Conservation (phyloP, 2,888 invertebrate genomes). For the Drosophila anceps region DNA sequence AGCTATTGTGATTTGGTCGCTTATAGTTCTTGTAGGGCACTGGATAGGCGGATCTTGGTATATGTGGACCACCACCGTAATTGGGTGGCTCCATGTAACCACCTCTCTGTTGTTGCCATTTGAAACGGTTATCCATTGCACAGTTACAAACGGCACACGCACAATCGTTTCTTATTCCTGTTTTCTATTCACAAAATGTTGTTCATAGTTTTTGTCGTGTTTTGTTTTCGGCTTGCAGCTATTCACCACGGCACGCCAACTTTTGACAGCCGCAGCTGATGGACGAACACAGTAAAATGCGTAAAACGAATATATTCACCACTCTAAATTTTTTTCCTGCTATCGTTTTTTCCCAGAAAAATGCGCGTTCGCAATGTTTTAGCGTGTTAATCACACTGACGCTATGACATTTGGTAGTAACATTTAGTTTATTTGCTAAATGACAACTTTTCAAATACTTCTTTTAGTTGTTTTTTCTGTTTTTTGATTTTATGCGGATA, state of each 20-base stretch:
- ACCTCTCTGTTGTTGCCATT: slow-evolving; percentile 53
- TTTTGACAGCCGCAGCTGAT: slow-evolving; percentile 72
- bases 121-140: slow-evolving; percentile 70
- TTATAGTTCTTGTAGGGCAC: slow-evolving; percentile 65
- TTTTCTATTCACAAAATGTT: slow-evolving; percentile 33
- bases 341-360: slow-evolving; percentile 63
- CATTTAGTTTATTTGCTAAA: slow-evolving; percentile 31
- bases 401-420: slow-evolving; percentile 29
- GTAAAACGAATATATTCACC: slow-evolving; percentile 70
- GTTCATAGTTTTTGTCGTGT: slow-evolving; percentile 48
- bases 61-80: slow-evolving; percentile 16
- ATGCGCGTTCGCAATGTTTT: slow-evolving; percentile 25
- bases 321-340: slow-evolving; percentile 59
- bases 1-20: slow-evolving; percentile 70
- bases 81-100: slow-evolving; percentile 44
- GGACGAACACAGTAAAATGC: slow-evolving; percentile 62
- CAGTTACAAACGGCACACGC: slow-evolving; percentile 12
- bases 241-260: slow-evolving; percentile 53
- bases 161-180: slow-evolving; percentile 9
- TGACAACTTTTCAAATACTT: slow-evolving; percentile 28
- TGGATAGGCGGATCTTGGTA: slow-evolving; percentile 27
- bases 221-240: slow-evolving; percentile 54
- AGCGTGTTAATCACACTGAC: slow-evolving; percentile 34
- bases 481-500: slow-evolving; percentile 55
- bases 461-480: slow-evolving; percentile 33